phyloP scores from a whole-genome alignment of 2,888 invertebrate genomes.

The Cyrtodaria siliqua region DNA sequence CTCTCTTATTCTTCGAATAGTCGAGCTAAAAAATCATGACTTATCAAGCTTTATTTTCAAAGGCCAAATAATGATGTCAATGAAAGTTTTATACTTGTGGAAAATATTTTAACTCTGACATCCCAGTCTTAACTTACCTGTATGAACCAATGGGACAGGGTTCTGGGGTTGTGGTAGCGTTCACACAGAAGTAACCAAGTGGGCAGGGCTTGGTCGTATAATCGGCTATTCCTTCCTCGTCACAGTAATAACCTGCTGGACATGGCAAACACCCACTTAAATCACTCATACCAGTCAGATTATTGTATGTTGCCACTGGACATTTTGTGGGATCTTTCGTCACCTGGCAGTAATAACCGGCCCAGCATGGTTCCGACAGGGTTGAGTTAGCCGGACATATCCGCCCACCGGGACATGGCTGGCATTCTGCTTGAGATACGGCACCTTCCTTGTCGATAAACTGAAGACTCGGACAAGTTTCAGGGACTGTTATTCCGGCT shows the following conservation, averaged over 20 bases:
- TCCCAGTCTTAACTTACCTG: no score
- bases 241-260: slow-evolving; percentile 82
- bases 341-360: slow-evolving; percentile 81
- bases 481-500: slow-evolving; percentile 73
- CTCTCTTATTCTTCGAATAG: no score
- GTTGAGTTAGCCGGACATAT: slow-evolving; percentile 81
- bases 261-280: slow-evolving; percentile 79
- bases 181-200: slow-evolving; percentile 81
- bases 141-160: slow-evolving; percentile 83
- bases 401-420: slow-evolving; percentile 82
- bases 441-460: slow-evolving; percentile 83
- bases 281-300: slow-evolving; percentile 72
- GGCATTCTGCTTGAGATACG: slow-evolving; percentile 75
- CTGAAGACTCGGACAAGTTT: slow-evolving; percentile 71
- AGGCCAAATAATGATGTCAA: neutral
- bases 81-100: no score
- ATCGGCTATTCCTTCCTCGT: slow-evolving; percentile 74
- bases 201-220: slow-evolving; percentile 80
- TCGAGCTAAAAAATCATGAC: neutral
- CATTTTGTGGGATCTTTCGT: slow-evolving; percentile 67
- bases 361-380: slow-evolving; percentile 80
- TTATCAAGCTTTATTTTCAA: neutral
- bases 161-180: slow-evolving; percentile 75
- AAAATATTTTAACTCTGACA: no score
- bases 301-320: slow-evolving; percentile 77